Conservation (phyloP, 2,797 vertebrate genomes). For the Siniperca undulata region DNA sequence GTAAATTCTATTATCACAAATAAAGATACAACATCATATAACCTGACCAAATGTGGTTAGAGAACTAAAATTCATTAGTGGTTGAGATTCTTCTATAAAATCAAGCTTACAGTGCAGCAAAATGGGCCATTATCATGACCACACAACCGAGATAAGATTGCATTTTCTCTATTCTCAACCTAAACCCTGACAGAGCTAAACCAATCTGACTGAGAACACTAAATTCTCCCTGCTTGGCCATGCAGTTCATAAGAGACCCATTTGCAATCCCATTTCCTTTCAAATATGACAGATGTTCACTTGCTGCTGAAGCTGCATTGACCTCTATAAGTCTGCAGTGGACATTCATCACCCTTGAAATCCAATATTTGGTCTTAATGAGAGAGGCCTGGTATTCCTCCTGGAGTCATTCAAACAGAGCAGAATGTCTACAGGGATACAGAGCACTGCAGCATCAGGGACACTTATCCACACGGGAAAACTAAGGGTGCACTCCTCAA, state of each 20-base stretch:
- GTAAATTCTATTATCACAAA: neutral
- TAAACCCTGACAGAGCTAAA: constrained; percentile 44
- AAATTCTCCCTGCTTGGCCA: constrained; percentile 40
- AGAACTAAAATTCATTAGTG: neutral
- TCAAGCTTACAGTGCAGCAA: neutral
- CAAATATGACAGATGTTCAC: constrained; percentile 74
- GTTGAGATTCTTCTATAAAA: neutral
- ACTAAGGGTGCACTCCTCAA: constrained; percentile 17
- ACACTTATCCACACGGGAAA: constrained; percentile 4
- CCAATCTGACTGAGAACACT: constrained; percentile 39
- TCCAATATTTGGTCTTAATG: constrained; percentile 79
- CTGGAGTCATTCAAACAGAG: constrained; percentile 60
- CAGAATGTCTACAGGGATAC: constrained; percentile 35
- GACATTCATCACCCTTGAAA: constrained; percentile 77
- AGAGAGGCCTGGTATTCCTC: constrained; percentile 70
- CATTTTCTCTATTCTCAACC: constrained; percentile 35
- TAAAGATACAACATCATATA: constrained; percentile 11
- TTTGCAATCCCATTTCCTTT: constrained; percentile 73
- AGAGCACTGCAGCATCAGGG: constrained; percentile 21
- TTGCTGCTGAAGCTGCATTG: constrained; percentile 67
- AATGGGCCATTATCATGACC: constrained; percentile 28
- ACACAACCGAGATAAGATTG: constrained; percentile 18
- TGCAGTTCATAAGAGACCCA: constrained; percentile 64
- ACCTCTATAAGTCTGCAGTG: constrained; percentile 71
- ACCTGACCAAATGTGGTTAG: neutral